phyloP scores from a whole-genome alignment of 2,888 invertebrate genomes.

The Netelia virgata region DNA sequence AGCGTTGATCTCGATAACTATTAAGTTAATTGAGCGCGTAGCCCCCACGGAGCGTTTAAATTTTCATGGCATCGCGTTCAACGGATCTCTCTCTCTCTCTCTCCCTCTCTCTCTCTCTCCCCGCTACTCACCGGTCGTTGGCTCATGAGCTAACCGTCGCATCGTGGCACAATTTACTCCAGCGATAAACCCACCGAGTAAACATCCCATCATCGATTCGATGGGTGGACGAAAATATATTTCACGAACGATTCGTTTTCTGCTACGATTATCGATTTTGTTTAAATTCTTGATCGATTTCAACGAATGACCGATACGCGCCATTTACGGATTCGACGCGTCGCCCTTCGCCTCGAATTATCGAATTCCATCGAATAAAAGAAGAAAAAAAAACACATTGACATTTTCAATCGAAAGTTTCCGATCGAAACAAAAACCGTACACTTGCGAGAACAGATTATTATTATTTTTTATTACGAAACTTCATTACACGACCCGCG shows the following conservation, averaged over 20 bases:
- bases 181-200: constrained; percentile 56
- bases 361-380: too few species aligned
- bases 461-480: background rate
- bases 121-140: constrained; percentile 29
- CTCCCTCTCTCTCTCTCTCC: background rate
- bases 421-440: too few species aligned
- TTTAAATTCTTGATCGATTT: too few species aligned
- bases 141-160: constrained; percentile 33
- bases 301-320: too few species aligned
- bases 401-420: too few species aligned
- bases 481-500: background rate
- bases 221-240: constrained; percentile 42
- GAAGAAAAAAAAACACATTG: too few species aligned
- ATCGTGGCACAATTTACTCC: constrained; percentile 55
- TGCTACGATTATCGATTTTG: background rate
- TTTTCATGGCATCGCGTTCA: constrained; percentile 53
- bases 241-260: constrained; percentile 31
- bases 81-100: background rate
- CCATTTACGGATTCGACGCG: too few species aligned
- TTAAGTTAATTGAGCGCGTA: constrained; percentile 65
- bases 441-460: background rate
- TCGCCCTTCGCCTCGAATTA: too few species aligned
- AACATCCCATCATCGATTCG: constrained; percentile 31
- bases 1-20: constrained; percentile 66
- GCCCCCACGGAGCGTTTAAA: constrained; percentile 59